Conservation (phyloP, 1,140 invertebrate species). For the Drosophila auraria region DNA sequence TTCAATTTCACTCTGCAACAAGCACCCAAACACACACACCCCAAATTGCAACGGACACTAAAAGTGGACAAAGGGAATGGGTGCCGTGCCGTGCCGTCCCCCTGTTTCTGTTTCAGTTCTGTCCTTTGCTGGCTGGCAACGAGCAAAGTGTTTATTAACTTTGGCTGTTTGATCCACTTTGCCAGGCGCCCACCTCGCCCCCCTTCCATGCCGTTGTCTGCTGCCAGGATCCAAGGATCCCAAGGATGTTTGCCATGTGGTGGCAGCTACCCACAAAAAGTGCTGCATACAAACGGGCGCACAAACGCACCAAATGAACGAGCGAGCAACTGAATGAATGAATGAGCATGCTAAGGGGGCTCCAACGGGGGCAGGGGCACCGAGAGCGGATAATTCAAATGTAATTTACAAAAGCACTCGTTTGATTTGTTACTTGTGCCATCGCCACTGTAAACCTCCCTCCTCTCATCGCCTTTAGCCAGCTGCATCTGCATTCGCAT, state of each 20-base stretch:
- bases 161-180: slow-evolving; percentile 83
- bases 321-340: slow-evolving; percentile 47
- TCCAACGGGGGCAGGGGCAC: slow-evolving; percentile 2
- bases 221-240: slow-evolving; percentile 23
- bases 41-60: slow-evolving; percentile 78
- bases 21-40: slow-evolving; percentile 29
- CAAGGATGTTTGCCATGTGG: slow-evolving; percentile 73
- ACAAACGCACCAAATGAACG: slow-evolving; percentile 35
- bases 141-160: slow-evolving; percentile 80
- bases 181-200: slow-evolving; percentile 32
- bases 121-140: slow-evolving; percentile 26
- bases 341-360: slow-evolving; percentile 17
- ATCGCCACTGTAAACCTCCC: neutral
- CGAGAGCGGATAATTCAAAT: slow-evolving; percentile 76
- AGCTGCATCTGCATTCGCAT: slow-evolving; percentile 33
- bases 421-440: slow-evolving; percentile 78
- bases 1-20: slow-evolving; percentile 80
- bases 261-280: slow-evolving; percentile 51
- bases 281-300: slow-evolving; percentile 20
- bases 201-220: slow-evolving; percentile 25
- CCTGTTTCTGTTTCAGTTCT: neutral
- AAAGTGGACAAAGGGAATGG: slow-evolving; percentile 31
- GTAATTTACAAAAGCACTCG: slow-evolving; percentile 82
- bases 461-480: slow-evolving; percentile 9
- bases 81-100: neutral